Evolutionary conservation across 2,888 invertebrate genomes (phyloP).

Genomic region (Ditylenchus weischeri): DNA sequence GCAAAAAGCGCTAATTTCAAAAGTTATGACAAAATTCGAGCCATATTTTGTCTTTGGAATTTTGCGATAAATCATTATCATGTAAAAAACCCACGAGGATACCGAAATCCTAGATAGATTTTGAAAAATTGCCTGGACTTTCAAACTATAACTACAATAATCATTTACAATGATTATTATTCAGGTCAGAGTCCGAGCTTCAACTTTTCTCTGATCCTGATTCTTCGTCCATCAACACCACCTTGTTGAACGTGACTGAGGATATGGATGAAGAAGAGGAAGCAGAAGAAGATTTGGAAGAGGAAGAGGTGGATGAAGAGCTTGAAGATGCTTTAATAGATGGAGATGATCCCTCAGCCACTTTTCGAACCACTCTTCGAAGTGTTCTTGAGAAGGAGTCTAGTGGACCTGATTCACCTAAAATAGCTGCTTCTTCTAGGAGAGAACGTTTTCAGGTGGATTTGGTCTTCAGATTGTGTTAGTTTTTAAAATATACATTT

Average conservation of each 20-base stretch:
- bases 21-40: no score
- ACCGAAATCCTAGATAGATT: no score
- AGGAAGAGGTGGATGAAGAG: constrained; percentile 5
- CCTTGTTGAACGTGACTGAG: neutral
- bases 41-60: no score
- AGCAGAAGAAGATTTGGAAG: neutral
- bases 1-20: no score
- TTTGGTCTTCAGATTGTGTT: neutral
- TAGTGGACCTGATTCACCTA: neutral
- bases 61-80: no score
- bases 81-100: no score
- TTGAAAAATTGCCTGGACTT: no score
- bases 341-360: neutral
- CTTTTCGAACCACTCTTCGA: neutral
- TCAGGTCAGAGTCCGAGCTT: constrained; percentile 10
- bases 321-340: constrained; percentile 1
- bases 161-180: neutral
- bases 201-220: neutral
- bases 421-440: constrained; percentile 3
- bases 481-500: neutral
- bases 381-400: neutral
- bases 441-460: constrained; percentile 4
- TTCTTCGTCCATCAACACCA: neutral
- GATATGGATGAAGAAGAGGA: constrained; percentile 5
- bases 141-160: neutral